Evolutionary conservation across 2,113 vertebrate species (phyloP).

Genomic region (Neogobius melanostomus): DNA sequence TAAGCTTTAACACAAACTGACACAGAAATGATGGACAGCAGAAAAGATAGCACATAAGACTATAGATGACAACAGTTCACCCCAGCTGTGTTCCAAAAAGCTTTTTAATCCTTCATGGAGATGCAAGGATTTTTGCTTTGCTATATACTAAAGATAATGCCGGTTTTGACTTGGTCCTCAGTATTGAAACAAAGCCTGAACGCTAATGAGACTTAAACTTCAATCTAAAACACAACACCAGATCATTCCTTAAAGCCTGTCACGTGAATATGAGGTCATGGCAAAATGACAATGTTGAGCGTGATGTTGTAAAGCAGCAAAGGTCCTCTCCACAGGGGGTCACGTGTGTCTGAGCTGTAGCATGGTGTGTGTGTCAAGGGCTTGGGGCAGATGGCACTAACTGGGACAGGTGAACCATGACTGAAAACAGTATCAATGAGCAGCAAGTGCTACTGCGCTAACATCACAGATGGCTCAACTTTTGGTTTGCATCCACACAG

Average conservation of each 20-base stretch:
- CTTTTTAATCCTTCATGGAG: neutral
- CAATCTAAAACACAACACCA: neutral
- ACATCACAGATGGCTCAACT: conserved; percentile 9
- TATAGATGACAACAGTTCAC: conserved; percentile 6
- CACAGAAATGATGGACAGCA: neutral
- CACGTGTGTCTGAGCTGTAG: conserved; percentile 42
- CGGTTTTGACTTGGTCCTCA: neutral
- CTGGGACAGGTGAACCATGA: conserved; percentile 47
- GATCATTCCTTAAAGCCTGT: neutral
- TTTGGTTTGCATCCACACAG: neutral
- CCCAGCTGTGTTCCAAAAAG: conserved; percentile 2
- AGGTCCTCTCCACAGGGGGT: conserved; percentile 42
- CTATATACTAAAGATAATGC: neutral
- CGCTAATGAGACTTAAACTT: conserved; percentile 13
- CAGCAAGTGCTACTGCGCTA: conserved; percentile 15
- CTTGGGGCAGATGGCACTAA: conserved; percentile 54
- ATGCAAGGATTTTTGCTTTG: neutral
- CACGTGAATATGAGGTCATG: conserved; percentile 11
- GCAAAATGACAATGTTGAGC: conserved; percentile 22
- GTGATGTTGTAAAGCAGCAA: conserved; percentile 35
- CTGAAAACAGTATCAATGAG: conserved; percentile 30
- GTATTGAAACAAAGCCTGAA: conserved; percentile 36
- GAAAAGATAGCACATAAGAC: conserved; percentile 1
- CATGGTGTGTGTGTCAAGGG: neutral
- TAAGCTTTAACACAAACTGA: conserved; percentile 17